Conservation (phyloP, 2,888 invertebrate species). For the Volucella bombylans region DNA sequence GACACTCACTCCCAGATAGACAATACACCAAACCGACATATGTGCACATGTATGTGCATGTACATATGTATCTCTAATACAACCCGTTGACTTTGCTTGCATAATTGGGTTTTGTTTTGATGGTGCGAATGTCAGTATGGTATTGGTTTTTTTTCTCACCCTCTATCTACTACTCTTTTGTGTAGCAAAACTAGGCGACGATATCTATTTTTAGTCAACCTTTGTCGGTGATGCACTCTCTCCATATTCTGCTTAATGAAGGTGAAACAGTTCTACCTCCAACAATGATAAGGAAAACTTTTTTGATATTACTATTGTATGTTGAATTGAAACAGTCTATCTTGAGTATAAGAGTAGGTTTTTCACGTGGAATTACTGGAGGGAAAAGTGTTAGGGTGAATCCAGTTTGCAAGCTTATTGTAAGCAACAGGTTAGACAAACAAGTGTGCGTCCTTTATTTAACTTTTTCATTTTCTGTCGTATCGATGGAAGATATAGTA, state of each 20-base stretch:
- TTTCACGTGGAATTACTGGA: not conserved
- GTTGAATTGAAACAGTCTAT: slow-evolving; percentile 25
- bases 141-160: not conserved
- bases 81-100: slow-evolving; percentile 60
- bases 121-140: not conserved
- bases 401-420: slow-evolving; percentile 31
- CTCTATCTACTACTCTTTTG: slow-evolving; percentile 1
- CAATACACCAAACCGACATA: slow-evolving; percentile 8
- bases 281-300: slow-evolving; percentile 48
- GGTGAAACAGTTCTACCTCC: slow-evolving; percentile 45
- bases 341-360: not conserved
- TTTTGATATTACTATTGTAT: slow-evolving; percentile 23
- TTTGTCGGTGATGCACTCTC: slow-evolving; percentile 10
- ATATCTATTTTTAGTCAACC: not conserved
- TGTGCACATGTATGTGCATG: slow-evolving; percentile 7
- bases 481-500: not conserved
- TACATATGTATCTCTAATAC: not conserved
- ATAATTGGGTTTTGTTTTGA: slow-evolving; percentile 39
- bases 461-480: slow-evolving; percentile 31
- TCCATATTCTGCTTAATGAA: slow-evolving; percentile 55
- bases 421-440: slow-evolving; percentile 59
- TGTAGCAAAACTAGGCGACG: slow-evolving; percentile 12
- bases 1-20: slow-evolving; percentile 6
- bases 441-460: slow-evolving; percentile 37
- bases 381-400: not conserved